A percentile compares a stretch with the other conserved stretches of the same genome.
These are phyloP conservation scores for Nixonia krombeini DNA, from an alignment of 1,140 invertebrate genomes.

Conservation along the genomic window DNA sequence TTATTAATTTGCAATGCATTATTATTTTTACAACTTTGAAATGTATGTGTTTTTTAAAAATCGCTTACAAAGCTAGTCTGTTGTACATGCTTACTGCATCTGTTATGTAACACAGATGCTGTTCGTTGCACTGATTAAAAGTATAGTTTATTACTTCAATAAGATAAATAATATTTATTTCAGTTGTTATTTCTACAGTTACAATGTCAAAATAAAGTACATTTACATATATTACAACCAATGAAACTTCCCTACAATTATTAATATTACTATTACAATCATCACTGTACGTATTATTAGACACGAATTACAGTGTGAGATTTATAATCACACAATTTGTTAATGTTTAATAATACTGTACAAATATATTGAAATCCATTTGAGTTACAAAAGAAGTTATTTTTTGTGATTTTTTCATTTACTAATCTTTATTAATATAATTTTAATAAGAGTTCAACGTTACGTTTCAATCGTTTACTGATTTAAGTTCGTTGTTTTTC, in stretches of 20 bases:
- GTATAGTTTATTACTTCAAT: conserved; percentile 36
- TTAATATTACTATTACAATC: not conserved
- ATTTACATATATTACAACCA: conserved; percentile 33
- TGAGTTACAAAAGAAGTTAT: not conserved
- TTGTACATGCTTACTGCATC: conserved; percentile 29
- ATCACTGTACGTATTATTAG: not conserved
- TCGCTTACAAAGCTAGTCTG: conserved; percentile 46
- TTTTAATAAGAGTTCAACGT: no score
- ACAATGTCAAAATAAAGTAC: conserved; percentile 47
- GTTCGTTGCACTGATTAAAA: conserved; percentile 26
- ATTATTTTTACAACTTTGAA: conserved; percentile 24
- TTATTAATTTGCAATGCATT: conserved; percentile 19
- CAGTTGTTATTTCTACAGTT: conserved; percentile 43
- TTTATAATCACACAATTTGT: not conserved
- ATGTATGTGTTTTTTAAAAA: conserved; percentile 37
- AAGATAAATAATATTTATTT: conserved; percentile 51
- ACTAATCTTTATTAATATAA: no score
- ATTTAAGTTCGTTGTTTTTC: no score
- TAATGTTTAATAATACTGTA: not conserved
- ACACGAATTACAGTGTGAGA: not conserved
- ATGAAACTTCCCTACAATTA: conserved; percentile 8
- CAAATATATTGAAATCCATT: not conserved
- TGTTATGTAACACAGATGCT: conserved; percentile 4
- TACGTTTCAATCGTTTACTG: no score
- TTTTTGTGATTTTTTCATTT: conserved; percentile 1